phyloP scores from a whole-genome alignment of 2,113 vertebrate species.

The Phalacrocorax brasilianus region DNA sequence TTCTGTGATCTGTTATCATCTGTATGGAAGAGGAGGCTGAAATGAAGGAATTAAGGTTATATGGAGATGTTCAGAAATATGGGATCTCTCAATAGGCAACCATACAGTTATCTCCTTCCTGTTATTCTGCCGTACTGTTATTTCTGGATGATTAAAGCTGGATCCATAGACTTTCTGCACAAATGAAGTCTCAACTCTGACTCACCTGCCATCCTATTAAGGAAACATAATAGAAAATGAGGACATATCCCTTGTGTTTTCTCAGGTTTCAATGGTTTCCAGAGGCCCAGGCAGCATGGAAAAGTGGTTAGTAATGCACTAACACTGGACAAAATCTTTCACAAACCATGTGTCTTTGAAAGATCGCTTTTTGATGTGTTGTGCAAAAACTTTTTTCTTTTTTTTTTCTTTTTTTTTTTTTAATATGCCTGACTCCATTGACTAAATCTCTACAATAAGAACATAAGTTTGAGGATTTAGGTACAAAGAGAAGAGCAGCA shows the following conservation, averaged over 20 bases:
- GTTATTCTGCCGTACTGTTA: not conserved
- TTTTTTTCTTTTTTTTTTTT: not conserved
- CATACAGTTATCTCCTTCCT: constrained; percentile 20
- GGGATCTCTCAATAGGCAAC: not conserved
- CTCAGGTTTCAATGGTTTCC: constrained; percentile 53
- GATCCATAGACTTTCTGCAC: constrained; percentile 23
- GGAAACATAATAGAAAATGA: constrained; percentile 41
- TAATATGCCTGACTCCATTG: not conserved
- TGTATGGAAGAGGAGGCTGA: not conserved
- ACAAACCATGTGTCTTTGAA: not conserved
- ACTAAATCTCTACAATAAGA: not conserved
- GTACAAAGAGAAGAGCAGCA: not conserved
- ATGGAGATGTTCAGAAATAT: not conserved
- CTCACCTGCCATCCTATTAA: constrained; percentile 50
- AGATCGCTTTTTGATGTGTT: not conserved
- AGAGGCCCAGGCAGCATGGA: constrained; percentile 24
- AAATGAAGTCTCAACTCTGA: constrained; percentile 33
- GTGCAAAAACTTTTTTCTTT: not conserved
- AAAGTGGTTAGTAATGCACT: constrained; percentile 29
- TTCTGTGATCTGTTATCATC: not conserved
- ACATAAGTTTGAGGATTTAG: not conserved
- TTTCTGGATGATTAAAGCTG: constrained; percentile 27
- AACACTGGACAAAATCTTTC: not conserved
- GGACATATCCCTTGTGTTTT: constrained; percentile 28
- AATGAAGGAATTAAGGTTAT: not conserved